Percentiles rank a stretch among this genome's conserved stretches.
Evolutionary conservation across 2,888 invertebrate genomes (phyloP).

Genomic region (Spisula solida): DNA sequence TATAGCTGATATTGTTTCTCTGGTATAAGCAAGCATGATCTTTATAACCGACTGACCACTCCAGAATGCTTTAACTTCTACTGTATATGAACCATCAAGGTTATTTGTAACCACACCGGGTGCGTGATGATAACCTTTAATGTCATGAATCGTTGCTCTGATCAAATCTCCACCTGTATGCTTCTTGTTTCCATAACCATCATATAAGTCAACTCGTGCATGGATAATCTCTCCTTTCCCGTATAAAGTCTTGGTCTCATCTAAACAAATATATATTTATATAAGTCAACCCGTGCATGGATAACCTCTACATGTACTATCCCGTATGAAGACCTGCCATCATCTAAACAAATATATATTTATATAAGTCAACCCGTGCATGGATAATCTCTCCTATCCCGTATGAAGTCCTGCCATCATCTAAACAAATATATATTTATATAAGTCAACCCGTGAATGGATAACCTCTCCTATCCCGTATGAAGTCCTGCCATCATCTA

Average conservation of each 20-base stretch:
- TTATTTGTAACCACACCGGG: slow-evolving; percentile 13
- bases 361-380: too few species aligned
- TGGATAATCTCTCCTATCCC: too few species aligned
- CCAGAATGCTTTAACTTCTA: slow-evolving; percentile 24
- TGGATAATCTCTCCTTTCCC: background rate
- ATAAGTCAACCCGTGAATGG: too few species aligned
- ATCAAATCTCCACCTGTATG: slow-evolving; percentile 14
- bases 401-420: too few species aligned
- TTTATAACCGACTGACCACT: background rate
- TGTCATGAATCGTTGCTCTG: slow-evolving; percentile 5
- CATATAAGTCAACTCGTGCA: background rate
- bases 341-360: too few species aligned
- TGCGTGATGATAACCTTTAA: background rate
- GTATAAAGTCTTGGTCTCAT: background rate
- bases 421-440: too few species aligned
- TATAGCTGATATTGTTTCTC: background rate
- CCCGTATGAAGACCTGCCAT: too few species aligned
- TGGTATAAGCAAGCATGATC: slow-evolving; percentile 6
- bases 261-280: background rate
- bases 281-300: too few species aligned
- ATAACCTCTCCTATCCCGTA: too few species aligned
- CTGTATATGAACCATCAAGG: slow-evolving; percentile 25
- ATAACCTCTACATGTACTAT: too few species aligned
- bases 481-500: too few species aligned
- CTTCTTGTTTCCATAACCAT: slow-evolving; percentile 18